Evolutionary conservation across 2,113 vertebrate genomes (phyloP).

Genomic region (Antigone vipio): DNA sequence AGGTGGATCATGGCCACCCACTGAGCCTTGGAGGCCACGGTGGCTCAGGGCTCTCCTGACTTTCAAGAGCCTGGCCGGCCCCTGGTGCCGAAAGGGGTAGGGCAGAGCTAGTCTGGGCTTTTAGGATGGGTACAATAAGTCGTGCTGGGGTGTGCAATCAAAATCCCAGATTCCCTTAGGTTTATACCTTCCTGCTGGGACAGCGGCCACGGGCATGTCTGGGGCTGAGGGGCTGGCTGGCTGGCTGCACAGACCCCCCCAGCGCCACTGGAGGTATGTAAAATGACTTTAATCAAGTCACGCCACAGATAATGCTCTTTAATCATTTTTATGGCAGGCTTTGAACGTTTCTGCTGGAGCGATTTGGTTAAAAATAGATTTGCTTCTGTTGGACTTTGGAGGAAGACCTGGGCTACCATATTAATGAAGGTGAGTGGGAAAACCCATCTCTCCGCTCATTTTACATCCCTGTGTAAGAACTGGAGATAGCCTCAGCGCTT

Average conservation of each 20-base stretch:
- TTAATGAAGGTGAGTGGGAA: background rate
- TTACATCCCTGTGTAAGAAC: background rate
- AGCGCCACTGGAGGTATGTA: background rate
- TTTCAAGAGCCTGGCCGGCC: background rate
- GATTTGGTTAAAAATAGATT: constrained; percentile 19
- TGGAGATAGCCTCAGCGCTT: background rate
- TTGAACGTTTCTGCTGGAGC: background rate
- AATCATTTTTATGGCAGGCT: background rate
- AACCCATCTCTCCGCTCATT: background rate
- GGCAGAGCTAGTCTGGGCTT: background rate
- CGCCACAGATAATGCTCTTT: background rate
- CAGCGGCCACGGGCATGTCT: background rate
- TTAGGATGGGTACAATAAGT: background rate
- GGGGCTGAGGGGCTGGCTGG: background rate
- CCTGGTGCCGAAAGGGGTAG: rapidly evolving
- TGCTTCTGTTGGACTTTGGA: background rate
- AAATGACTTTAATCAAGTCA: constrained; percentile 11
- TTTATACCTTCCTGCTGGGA: background rate
- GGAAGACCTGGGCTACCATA: background rate
- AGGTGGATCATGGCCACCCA: background rate
- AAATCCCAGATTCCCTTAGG: background rate
- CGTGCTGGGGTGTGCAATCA: background rate
- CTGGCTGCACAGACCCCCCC: background rate
- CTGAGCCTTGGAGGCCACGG: background rate
- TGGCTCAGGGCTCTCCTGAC: background rate